Conservation (phyloP, 2,113 vertebrate species). For the Chionomys nivalis region DNA sequence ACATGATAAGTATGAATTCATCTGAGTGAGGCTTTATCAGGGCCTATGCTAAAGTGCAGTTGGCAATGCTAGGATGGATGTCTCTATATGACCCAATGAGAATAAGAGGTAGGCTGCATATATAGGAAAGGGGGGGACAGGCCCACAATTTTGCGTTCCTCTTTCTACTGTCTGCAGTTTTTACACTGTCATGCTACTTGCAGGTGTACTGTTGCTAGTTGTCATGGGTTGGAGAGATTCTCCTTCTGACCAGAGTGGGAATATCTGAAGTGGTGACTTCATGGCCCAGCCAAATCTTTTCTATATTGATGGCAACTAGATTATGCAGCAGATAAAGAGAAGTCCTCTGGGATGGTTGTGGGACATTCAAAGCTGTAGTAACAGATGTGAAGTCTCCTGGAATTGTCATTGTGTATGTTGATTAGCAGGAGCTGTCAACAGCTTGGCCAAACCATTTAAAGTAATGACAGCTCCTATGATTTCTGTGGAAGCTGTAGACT, state of each 20-base stretch:
- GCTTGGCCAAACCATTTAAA: background rate
- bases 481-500: background rate
- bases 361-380: background rate
- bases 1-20: background rate
- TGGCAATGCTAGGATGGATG: background rate
- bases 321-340: background rate
- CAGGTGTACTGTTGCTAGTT: background rate
- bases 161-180: background rate
- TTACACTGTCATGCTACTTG: background rate
- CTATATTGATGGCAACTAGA: background rate
- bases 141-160: background rate
- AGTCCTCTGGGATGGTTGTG: background rate
- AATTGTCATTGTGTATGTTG: background rate
- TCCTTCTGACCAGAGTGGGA: background rate
- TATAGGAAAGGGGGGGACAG: background rate
- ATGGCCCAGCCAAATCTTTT: background rate
- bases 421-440: background rate
- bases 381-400: background rate
- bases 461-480: background rate
- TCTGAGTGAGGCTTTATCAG: background rate
- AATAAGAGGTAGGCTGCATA: background rate
- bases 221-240: background rate
- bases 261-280: background rate
- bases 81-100: background rate
- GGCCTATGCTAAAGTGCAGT: background rate